A percentile compares a stretch with the other conserved stretches of the same genome.
Evolutionary conservation across 2,113 vertebrate genomes (phyloP).

Genomic region (Steatornis caripensis): DNA sequence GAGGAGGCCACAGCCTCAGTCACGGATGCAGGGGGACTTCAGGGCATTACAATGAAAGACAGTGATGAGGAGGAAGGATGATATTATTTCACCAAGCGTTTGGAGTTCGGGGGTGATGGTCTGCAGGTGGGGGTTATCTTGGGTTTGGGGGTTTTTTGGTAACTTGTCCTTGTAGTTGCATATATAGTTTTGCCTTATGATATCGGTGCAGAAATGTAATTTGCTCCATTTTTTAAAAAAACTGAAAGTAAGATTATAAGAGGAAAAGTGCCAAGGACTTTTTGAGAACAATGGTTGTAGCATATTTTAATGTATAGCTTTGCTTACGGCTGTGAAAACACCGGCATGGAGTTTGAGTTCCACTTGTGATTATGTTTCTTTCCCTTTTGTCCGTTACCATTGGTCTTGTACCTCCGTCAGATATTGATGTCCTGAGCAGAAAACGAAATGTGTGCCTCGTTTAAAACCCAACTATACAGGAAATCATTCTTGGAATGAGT

Average conservation of each 20-base stretch:
- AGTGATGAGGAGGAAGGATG: constrained; percentile 92
- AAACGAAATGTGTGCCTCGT: constrained; percentile 33
- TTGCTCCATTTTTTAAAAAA: constrained; percentile 13
- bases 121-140: background rate
- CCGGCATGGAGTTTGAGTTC: constrained; percentile 47
- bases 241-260: background rate
- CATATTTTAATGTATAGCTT: constrained; percentile 59
- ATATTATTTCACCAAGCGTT: background rate
- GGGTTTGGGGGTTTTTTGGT: constrained; percentile 22
- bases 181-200: constrained; percentile 59
- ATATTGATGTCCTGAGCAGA: constrained; percentile 49
- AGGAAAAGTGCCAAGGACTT: constrained; percentile 57
- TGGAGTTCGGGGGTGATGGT: background rate
- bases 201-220: constrained; percentile 52
- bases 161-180: constrained; percentile 58
- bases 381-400: constrained; percentile 17
- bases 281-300: constrained; percentile 43
- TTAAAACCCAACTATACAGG: constrained; percentile 17
- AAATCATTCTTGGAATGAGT: constrained; percentile 38
- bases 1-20: constrained; percentile 90
- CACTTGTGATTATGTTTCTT: constrained; percentile 31
- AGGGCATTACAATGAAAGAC: constrained; percentile 95
- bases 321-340: constrained; percentile 53
- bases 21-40: constrained; percentile 83
- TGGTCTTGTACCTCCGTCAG: constrained; percentile 24